Evolutionary conservation across 2,888 invertebrate genomes (phyloP).

Genomic region (Lordiphosa fenestrarum): DNA sequence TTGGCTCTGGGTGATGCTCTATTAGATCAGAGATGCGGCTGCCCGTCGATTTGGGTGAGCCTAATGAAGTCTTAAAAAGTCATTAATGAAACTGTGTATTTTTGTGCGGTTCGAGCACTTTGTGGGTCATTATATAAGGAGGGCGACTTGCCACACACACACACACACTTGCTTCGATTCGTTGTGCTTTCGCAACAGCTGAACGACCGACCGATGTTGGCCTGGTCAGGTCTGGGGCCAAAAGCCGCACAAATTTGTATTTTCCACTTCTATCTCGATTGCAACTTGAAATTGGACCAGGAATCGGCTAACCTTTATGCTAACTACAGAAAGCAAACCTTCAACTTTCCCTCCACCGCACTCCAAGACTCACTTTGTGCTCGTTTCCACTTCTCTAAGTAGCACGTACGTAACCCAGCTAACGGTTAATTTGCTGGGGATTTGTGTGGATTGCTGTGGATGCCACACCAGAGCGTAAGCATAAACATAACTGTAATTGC

Average conservation of each 20-base stretch:
- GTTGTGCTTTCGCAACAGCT: conserved; percentile 52
- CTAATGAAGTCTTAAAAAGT: conserved; percentile 63
- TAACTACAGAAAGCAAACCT: not conserved
- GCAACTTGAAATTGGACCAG: too few species aligned
- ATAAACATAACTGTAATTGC: conserved; percentile 63
- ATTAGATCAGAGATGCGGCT: conserved; percentile 30
- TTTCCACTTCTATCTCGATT: too few species aligned
- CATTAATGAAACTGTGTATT: conserved; percentile 54
- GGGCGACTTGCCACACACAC: conserved; percentile 41
- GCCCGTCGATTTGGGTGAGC: conserved; percentile 10
- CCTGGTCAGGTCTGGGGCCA: conserved; percentile 13
- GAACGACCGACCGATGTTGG: conserved; percentile 13
- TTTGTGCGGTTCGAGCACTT: conserved; percentile 36
- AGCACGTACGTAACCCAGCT: conserved; percentile 65
- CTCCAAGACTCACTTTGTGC: conserved; percentile 10
- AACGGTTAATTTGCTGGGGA: conserved; percentile 53
- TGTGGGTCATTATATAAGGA: conserved; percentile 61
- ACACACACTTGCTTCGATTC: conserved; percentile 47
- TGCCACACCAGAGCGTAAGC: conserved; percentile 22
- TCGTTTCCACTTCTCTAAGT: conserved; percentile 32
- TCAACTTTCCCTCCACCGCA: conserved; percentile 30
- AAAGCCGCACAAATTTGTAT: not conserved
- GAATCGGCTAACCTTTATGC: not conserved
- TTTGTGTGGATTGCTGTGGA: conserved; percentile 25
- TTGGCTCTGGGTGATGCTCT: conserved; percentile 19